Percentiles rank a stretch among this genome's conserved stretches.
Evolutionary conservation across 64 coral and sea anemone species (phyloP).

Genomic region (Montipora cactus): DNA sequence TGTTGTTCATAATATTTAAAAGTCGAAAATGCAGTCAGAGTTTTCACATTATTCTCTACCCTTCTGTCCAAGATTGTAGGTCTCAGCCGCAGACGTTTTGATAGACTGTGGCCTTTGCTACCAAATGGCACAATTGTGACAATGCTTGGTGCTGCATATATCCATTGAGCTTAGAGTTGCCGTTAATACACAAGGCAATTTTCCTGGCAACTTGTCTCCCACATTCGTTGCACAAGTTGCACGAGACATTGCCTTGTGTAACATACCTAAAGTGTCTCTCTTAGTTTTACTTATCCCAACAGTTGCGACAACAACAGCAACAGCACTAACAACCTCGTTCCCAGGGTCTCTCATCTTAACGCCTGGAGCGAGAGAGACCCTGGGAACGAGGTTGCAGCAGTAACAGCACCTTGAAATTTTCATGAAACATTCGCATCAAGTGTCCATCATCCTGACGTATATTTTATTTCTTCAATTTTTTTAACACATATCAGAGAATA

Average conservation of each 20-base stretch:
- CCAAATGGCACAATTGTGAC: background rate
- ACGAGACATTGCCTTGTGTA: background rate
- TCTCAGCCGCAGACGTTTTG: background rate
- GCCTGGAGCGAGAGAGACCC: too few relatives aligned
- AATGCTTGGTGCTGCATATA: background rate
- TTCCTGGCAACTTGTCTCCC: background rate
- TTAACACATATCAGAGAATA: background rate
- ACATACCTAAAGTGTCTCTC: background rate
- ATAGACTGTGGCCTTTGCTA: background rate
- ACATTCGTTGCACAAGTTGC: background rate
- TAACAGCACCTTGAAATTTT: background rate
- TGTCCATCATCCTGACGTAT: background rate
- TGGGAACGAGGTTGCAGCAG: background rate
- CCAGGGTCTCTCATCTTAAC: background rate
- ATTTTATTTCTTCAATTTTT: background rate
- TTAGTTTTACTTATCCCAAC: background rate
- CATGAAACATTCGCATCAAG: background rate
- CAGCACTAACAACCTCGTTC: background rate
- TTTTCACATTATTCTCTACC: background rate
- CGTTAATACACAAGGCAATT: background rate
- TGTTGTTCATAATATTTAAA: background rate
- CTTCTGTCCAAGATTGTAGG: background rate
- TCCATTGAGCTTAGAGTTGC: background rate
- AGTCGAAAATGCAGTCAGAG: background rate
- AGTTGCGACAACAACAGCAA: background rate